Base-by-base conservation (phyloP, 2,888 invertebrate species). In the Sesamia inferens region DNA sequence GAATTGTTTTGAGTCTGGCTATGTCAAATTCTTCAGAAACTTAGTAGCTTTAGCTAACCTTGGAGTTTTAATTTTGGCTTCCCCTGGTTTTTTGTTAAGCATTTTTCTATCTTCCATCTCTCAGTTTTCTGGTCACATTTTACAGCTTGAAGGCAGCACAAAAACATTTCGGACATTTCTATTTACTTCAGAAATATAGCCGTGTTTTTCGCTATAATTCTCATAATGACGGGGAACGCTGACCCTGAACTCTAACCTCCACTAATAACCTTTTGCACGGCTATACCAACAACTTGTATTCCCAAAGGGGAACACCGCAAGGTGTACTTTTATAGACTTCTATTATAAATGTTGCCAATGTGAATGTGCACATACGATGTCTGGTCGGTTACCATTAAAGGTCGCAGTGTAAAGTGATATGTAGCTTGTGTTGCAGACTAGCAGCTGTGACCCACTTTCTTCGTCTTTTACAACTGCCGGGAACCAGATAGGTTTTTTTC, bases 401-500 rank as follows among this genome's bases (percentile, higher is more conserved):
- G 83, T 83, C 81, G 76, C 69, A 72, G 76, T 74, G 77, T 80
- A 70, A 71, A 81, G 54, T 69, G 81, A 75, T 81, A 78, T 81
- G 81, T 72, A 63, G 70, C 57, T 57, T 51, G 76, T 66, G 62
- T 39, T 55, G 73, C 77, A 73, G 78, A 68, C 78, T 70, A 67
- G 76, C 78, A 76, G 79, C 71, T 81, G 79, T 79, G 84, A 68
- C 85, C 85, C 67, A 85, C 85, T 85, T 85, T 85, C 85, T 69
- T 78, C 67, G 39, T 63, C 68, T 77, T 82, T 83, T 74, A 76
- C 74, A 70, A 67, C 71, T 71, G 78, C 76, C 75, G 74, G 73
- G 64, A 75, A 75, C 69, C 71, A 76, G 69, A 79, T 73, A 76
- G 11, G 42, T 57, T 14, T 54, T n/a, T n/a, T 11, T 65, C 68